Percentiles rank a stretch among this genome's conserved stretches.
Conservation (phyloP, 2,797 vertebrate genomes). For the Avahi laniger region DNA sequence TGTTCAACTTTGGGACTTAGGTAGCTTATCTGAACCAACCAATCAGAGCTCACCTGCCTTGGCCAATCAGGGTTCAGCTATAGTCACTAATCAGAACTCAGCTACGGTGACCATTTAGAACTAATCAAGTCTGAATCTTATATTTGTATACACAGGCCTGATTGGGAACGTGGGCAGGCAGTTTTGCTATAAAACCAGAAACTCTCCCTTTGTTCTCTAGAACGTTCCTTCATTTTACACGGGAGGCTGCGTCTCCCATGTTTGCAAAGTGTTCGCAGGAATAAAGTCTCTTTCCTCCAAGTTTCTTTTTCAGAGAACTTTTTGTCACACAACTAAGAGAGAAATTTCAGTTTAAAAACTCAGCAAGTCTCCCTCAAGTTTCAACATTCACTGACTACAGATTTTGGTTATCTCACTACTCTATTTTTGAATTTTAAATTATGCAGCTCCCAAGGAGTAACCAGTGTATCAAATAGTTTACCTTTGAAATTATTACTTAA, state of each 20-base stretch:
- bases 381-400: background rate
- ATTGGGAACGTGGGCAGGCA: background rate
- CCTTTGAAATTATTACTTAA: slow-evolving; percentile 13
- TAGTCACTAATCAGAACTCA: background rate
- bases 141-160: too few relatives aligned
- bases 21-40: background rate
- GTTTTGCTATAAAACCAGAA: background rate
- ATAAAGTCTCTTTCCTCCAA: background rate
- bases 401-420: background rate
- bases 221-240: background rate
- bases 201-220: background rate
- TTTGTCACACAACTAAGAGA: background rate
- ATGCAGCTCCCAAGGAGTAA: background rate
- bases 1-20: background rate
- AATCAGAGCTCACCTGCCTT: background rate
- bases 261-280: background rate
- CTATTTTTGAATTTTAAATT: background rate
- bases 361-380: background rate
- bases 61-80: background rate
- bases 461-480: background rate
- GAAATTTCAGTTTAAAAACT: background rate
- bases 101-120: background rate
- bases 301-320: background rate
- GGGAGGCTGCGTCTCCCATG: background rate
- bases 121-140: background rate